A percentile compares a stretch with the other conserved stretches of the same genome.
phyloP scores from a whole-genome alignment of 2,888 invertebrate species.

The Tachina grossa region DNA sequence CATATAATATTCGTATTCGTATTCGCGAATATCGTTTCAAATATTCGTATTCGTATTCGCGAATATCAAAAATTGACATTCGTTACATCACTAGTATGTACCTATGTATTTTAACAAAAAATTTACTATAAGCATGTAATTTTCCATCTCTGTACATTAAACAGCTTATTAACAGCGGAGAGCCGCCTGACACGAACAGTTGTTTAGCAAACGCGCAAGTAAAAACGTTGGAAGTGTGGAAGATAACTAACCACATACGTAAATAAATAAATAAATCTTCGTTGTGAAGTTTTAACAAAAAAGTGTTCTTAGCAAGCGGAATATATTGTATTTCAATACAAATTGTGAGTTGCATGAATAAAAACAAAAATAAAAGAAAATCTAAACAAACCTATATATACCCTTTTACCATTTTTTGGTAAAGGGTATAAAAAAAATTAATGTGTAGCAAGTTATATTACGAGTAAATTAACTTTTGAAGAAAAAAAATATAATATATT shows the following conservation, averaged over 20 bases:
- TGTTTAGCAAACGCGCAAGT: slow-evolving; percentile 51
- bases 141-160: neutral
- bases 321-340: slow-evolving; percentile 9
- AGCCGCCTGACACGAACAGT: slow-evolving; percentile 54
- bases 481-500: neutral
- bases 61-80: no score
- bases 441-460: neutral
- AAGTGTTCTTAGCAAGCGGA: slow-evolving; percentile 22
- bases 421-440: no score
- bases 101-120: no score
- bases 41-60: no score
- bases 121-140: no score
- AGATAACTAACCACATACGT: neutral
- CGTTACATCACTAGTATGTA: no score
- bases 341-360: slow-evolving; percentile 32
- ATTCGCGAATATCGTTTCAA: no score
- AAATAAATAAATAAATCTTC: neutral
- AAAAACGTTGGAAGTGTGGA: slow-evolving; percentile 20
- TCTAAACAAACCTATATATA: no score
- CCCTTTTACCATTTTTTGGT: no score
- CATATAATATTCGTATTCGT: no score
- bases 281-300: slow-evolving; percentile 18
- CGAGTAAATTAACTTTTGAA: neutral
- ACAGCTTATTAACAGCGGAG: slow-evolving; percentile 43
- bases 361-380: slow-evolving; percentile 24